phyloP scores from a whole-genome alignment of 2,113 vertebrate species.

The Burhinus oedicnemus region DNA sequence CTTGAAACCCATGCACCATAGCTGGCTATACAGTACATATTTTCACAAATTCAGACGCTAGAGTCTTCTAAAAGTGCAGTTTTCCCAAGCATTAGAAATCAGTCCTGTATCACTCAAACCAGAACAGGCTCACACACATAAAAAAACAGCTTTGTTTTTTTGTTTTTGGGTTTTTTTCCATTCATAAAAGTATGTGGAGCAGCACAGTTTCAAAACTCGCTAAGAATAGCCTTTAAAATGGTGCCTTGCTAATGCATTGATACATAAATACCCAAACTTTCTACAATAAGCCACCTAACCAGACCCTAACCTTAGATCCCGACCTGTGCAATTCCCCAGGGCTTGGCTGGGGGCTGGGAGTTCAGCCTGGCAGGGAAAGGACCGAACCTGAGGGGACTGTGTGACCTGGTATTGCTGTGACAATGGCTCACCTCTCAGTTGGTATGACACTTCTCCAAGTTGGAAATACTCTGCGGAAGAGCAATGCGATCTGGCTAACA shows the following conservation, averaged over 20 bases:
- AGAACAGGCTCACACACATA: not conserved
- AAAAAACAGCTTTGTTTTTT: not conserved
- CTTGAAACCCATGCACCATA: too few relatives aligned
- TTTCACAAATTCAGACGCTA: too few relatives aligned
- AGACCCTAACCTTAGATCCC: not conserved
- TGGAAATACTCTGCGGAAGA: accelerated
- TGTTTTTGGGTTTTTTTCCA: too few relatives aligned
- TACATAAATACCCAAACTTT: not conserved
- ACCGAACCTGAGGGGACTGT: accelerated
- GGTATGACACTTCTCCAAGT: accelerated
- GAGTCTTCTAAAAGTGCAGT: too few relatives aligned
- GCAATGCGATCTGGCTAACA: accelerated
- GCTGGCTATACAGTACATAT: too few relatives aligned
- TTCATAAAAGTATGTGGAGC: not conserved
- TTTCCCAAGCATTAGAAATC: too few relatives aligned
- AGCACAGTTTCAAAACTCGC: not conserved
- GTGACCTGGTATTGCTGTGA: accelerated
- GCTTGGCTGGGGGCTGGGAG: not conserved
- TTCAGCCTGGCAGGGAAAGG: not conserved
- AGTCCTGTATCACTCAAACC: too few relatives aligned
- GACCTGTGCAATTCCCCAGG: not conserved
- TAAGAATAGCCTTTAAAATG: not conserved
- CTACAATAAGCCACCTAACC: not conserved
- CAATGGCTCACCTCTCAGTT: accelerated
- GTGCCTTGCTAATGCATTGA: not conserved